phyloP scores from a whole-genome alignment of 2,797 vertebrate genomes.

The Rhynchonycteris naso region DNA sequence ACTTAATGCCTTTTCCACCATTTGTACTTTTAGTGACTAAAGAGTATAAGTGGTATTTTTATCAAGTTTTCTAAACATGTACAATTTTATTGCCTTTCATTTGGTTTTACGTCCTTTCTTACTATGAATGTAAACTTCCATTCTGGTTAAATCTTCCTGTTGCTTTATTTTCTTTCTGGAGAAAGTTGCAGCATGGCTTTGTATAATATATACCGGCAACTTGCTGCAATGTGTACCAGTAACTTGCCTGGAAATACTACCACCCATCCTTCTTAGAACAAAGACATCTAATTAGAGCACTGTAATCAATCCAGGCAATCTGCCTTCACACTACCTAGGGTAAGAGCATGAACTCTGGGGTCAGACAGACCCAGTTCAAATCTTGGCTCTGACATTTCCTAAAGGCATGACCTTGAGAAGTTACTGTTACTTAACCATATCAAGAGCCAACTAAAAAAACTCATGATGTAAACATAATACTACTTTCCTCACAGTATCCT shows the following conservation, averaged over 20 bases:
- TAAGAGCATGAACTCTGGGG: background rate
- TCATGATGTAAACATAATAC: constrained; percentile 17
- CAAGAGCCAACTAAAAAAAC: constrained; percentile 20
- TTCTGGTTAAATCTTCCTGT: background rate
- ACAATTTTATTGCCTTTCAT: background rate
- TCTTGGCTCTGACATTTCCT: constrained; percentile 42
- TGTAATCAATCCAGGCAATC: constrained; percentile 60
- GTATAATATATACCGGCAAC: background rate
- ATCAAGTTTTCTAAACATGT: constrained; percentile 35
- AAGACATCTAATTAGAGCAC: constrained; percentile 46
- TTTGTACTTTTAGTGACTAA: background rate
- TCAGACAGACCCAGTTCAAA: constrained; percentile 33
- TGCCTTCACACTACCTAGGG: constrained; percentile 22
- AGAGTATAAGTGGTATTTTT: background rate
- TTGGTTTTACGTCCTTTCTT: constrained; percentile 26
- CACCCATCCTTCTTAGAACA: constrained; percentile 37
- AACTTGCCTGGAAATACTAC: constrained; percentile 58
- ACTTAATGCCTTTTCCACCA: background rate
- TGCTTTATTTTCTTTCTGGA: constrained; percentile 20
- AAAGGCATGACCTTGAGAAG: constrained; percentile 42
- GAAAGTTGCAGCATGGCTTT: background rate
- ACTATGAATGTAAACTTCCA: background rate
- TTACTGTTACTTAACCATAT: constrained; percentile 29
- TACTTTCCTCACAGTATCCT: background rate
- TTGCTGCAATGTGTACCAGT: constrained; percentile 4